Evolutionary conservation across 2,113 vertebrate genomes (phyloP).

Genomic region (Oxyruncus cristatus): DNA sequence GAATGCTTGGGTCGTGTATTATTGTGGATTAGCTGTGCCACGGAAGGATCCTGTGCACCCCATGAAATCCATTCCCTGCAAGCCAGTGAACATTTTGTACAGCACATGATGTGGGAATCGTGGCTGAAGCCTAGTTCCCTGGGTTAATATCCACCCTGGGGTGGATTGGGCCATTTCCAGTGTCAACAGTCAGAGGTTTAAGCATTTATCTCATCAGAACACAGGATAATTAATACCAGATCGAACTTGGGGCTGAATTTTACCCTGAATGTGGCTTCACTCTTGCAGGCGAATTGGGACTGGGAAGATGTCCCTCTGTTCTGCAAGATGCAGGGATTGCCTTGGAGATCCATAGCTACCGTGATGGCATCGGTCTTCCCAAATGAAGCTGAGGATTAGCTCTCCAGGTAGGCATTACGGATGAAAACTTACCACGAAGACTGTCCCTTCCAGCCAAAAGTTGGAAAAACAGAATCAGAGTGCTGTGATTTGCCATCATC

Average conservation of each 20-base stretch:
- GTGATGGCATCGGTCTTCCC: neutral
- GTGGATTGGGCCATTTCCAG: slow-evolving; percentile 63
- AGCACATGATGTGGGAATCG: slow-evolving; percentile 16
- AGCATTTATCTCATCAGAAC: slow-evolving; percentile 62
- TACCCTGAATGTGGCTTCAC: neutral
- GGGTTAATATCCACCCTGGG: slow-evolving; percentile 36
- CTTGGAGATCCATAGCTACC: neutral
- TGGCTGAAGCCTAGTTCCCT: slow-evolving; percentile 46
- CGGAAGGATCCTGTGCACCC: neutral
- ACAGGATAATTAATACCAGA: slow-evolving; percentile 68
- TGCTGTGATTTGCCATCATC: neutral
- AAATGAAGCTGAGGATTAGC: neutral
- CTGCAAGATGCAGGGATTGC: neutral
- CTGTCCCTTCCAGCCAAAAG: accelerated
- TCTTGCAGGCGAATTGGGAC: neutral
- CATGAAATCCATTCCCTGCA: slow-evolving; percentile 4
- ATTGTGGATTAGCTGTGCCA: slow-evolving; percentile 17
- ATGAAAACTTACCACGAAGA: neutral
- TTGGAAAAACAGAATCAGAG: neutral
- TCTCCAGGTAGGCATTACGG: neutral
- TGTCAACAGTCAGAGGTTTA: slow-evolving; percentile 69
- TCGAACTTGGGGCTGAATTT: neutral
- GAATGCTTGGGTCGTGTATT: slow-evolving; percentile 22
- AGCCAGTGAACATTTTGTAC: slow-evolving; percentile 48
- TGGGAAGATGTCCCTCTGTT: neutral